Percentiles rank a stretch among this genome's conserved stretches.
These are phyloP conservation scores for Darevskia mixta DNA, from an alignment of 2,797 vertebrate genomes.

Conservation along the genomic window DNA sequence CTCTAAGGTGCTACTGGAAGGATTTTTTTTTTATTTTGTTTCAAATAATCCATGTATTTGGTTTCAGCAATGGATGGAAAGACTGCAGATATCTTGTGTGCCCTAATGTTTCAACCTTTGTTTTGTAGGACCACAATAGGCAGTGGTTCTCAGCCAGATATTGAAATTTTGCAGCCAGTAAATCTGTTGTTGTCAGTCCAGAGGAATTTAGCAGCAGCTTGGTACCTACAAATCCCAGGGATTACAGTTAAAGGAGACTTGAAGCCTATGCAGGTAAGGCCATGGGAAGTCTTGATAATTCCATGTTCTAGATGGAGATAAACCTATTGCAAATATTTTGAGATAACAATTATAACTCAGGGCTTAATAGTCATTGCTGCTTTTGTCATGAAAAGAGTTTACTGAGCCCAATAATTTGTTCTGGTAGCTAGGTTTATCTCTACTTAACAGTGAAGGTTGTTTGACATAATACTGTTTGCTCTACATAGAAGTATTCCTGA, in stretches of 20 bases:
- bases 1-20: no score
- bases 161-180: constrained; percentile 89
- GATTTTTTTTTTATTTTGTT: no score
- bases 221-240: constrained; percentile 88
- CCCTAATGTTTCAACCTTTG: background rate
- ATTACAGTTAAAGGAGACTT: constrained; percentile 90
- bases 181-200: constrained; percentile 89
- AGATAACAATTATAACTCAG: background rate
- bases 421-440: background rate
- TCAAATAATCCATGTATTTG: no score
- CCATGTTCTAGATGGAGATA: no score
- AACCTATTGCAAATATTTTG: background rate
- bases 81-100: background rate
- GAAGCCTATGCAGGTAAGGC: constrained; percentile 91
- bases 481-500: background rate
- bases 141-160: constrained; percentile 69
- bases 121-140: constrained; percentile 75
- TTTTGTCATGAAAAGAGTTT: background rate
- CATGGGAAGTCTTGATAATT: rapidly evolving
- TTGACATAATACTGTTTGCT: background rate
- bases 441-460: background rate
- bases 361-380: background rate
- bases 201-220: constrained; percentile 91
- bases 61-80: no score
- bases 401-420: background rate